phyloP scores from a whole-genome alignment of 2,888 invertebrate species.

The Sminthurinus aureus region DNA sequence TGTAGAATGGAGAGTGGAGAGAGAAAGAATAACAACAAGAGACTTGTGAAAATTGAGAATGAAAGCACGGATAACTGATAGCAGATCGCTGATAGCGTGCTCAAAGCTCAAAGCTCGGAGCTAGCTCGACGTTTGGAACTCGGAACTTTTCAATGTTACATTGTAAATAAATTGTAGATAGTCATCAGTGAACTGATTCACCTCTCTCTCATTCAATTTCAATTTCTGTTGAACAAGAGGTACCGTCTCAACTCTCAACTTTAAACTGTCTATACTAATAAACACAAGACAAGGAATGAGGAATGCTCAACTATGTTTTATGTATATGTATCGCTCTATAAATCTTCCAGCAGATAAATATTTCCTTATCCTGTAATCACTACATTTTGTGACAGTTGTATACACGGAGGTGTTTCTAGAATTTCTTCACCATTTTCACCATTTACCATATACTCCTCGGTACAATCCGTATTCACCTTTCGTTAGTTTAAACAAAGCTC shows the following conservation, averaged over 20 bases:
- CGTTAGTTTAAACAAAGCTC: too few species aligned
- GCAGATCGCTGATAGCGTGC: background rate
- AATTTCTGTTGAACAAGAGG: background rate
- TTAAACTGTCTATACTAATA: too few species aligned
- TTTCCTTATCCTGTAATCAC: constrained; percentile 1
- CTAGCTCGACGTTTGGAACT: too few species aligned
- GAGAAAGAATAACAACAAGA: too few species aligned
- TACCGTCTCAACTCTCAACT: too few species aligned
- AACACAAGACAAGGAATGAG: too few species aligned
- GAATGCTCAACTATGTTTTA: too few species aligned
- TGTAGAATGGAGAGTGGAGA: too few species aligned
- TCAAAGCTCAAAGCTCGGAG: background rate
- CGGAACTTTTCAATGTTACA: too few species aligned
- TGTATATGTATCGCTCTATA: background rate
- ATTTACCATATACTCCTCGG: too few species aligned
- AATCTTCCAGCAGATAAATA: background rate
- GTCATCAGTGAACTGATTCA: background rate
- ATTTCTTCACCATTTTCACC: background rate
- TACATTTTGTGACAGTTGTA: background rate
- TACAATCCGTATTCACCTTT: too few species aligned
- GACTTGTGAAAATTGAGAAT: background rate
- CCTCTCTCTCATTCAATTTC: background rate
- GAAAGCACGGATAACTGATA: background rate
- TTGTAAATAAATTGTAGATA: background rate
- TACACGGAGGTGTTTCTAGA: background rate